Evolutionary conservation across 2,888 invertebrate genomes (phyloP).

Genomic region (Lepidocyrtoides sp.): DNA sequence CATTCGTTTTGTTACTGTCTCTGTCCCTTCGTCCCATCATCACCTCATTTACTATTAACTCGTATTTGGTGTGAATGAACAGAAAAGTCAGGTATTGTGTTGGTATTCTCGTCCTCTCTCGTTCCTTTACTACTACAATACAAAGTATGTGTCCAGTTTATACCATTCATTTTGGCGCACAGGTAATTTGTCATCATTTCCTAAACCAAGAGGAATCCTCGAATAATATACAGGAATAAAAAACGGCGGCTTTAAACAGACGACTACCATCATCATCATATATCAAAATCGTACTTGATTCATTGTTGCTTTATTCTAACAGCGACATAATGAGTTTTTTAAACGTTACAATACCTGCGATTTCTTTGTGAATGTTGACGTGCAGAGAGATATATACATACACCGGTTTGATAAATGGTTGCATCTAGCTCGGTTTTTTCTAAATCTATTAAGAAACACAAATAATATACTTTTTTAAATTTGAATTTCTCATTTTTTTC

Average conservation of each 20-base stretch:
- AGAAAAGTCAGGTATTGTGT: background rate
- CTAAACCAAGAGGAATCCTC: background rate
- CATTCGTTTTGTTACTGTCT: background rate
- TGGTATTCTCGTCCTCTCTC: conserved; percentile 11
- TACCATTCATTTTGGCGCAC: background rate
- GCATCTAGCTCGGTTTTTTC: background rate
- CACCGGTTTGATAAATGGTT: conserved; percentile 41
- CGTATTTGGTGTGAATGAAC: background rate
- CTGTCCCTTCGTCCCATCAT: background rate
- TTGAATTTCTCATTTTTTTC: background rate
- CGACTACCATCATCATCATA: conserved; percentile 24
- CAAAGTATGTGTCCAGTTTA: background rate
- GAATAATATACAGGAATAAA: background rate
- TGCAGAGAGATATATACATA: background rate
- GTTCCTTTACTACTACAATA: conserved; percentile 56
- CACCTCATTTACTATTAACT: background rate
- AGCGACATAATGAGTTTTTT: conserved; percentile 49
- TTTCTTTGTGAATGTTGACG: background rate
- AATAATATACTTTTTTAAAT: background rate
- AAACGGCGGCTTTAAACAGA: background rate
- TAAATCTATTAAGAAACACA: conserved; percentile 39
- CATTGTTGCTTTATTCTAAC: conserved; percentile 15
- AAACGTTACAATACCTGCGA: background rate
- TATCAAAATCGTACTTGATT: conserved; percentile 42
- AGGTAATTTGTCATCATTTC: conserved; percentile 75